Evolutionary conservation across 2,113 vertebrate species (phyloP).

Genomic region (Nerophis ophidion): DNA sequence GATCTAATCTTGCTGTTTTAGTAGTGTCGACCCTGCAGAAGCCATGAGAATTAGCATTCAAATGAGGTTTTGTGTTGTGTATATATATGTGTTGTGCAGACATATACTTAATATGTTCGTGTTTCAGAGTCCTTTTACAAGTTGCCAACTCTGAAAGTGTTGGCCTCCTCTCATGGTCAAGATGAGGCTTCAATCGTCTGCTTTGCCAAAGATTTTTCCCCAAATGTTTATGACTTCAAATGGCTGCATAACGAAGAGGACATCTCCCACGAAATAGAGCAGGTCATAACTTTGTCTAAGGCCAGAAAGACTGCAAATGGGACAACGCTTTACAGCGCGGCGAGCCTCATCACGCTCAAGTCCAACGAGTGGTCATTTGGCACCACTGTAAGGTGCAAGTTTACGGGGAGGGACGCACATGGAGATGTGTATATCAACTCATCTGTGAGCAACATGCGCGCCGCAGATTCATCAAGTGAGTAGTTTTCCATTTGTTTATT

Average conservation of each 20-base stretch:
- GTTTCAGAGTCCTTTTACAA: slow-evolving; percentile 37
- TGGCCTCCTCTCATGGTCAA: slow-evolving; percentile 13
- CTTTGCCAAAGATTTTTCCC: slow-evolving; percentile 61
- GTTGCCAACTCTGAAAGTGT: slow-evolving; percentile 35
- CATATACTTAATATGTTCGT: slow-evolving; percentile 59
- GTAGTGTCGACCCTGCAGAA: not conserved
- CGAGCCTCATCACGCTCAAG: slow-evolving; percentile 42
- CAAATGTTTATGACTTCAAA: slow-evolving; percentile 31
- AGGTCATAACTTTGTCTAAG: not conserved
- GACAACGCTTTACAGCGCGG: slow-evolving; percentile 5
- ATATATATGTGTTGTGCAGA: slow-evolving; percentile 32
- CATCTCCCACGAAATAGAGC: rapidly evolving
- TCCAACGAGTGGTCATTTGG: rapidly evolving
- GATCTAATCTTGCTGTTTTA: not conserved
- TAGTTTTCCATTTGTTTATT: not conserved
- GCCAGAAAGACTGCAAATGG: rapidly evolving
- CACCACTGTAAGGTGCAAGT: slow-evolving; percentile 15
- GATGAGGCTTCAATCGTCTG: slow-evolving; percentile 49
- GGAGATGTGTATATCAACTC: rapidly evolving
- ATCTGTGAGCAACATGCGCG: not conserved
- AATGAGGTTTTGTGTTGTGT: slow-evolving; percentile 1
- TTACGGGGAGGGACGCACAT: slow-evolving; percentile 3
- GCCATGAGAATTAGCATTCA: too few species aligned
- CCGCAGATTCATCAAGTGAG: not conserved
- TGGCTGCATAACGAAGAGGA: slow-evolving; percentile 35